A percentile compares a stretch with the other conserved stretches of the same genome.
Evolutionary conservation across 2,113 vertebrate genomes (phyloP).

Genomic region (Colistium nudipinnis): DNA sequence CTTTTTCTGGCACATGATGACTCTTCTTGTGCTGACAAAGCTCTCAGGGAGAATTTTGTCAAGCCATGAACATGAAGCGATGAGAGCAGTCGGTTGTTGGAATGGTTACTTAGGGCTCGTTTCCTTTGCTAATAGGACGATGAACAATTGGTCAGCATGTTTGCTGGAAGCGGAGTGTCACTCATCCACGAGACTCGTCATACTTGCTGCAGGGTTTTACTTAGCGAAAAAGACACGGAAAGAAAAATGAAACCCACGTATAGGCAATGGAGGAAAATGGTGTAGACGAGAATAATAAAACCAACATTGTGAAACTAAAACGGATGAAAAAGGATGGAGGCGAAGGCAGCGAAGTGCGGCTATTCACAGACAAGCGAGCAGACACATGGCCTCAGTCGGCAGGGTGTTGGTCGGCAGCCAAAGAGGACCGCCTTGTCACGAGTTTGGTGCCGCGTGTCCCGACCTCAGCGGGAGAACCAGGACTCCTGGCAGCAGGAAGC

Average conservation of each 20-base stretch:
- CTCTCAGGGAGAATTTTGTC: conserved; percentile 29
- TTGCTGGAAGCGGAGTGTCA: conserved; percentile 20
- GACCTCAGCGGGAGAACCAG: conserved; percentile 53
- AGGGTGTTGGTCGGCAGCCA: conserved; percentile 56
- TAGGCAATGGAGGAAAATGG: not conserved
- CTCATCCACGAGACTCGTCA: conserved; percentile 50
- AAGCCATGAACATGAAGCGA: not conserved
- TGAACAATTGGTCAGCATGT: conserved; percentile 48
- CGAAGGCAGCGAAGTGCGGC: conserved; percentile 26
- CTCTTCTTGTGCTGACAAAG: conserved; percentile 28
- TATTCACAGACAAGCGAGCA: conserved; percentile 50
- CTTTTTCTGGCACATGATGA: conserved; percentile 22
- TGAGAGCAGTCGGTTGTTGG: conserved; percentile 8
- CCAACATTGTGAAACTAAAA: not conserved
- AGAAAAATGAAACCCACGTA: not conserved
- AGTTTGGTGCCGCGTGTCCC: conserved; percentile 61
- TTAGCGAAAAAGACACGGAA: conserved; percentile 20
- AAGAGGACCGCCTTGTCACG: conserved; percentile 59
- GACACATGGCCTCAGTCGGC: conserved; percentile 63
- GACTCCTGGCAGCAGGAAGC: conserved; percentile 40
- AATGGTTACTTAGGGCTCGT: conserved; percentile 9
- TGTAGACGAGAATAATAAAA: not conserved
- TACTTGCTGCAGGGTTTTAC: conserved; percentile 36
- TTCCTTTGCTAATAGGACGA: conserved; percentile 32
- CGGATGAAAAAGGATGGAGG: conserved; percentile 29